A percentile compares a stretch with the other conserved stretches of the same genome.
phyloP scores from a whole-genome alignment of 2,888 invertebrate species.

The Drosophila nr. medialis region DNA sequence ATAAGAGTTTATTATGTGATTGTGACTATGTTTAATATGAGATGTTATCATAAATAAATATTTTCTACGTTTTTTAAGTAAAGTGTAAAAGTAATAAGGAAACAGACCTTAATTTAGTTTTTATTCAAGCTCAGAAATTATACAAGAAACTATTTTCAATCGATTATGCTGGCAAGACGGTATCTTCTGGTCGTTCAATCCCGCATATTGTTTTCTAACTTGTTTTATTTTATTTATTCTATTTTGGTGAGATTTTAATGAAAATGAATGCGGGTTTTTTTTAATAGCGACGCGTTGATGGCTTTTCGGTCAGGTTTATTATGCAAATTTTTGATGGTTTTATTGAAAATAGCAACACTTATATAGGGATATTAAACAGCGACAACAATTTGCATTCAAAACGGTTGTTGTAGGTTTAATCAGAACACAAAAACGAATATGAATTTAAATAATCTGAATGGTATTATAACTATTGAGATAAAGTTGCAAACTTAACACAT shows the following conservation, averaged over 20 bases:
- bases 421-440: neutral
- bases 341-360: conserved; percentile 61
- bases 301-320: conserved; percentile 51
- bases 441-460: conserved; percentile 9
- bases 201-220: neutral
- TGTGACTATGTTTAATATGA: too few relatives aligned
- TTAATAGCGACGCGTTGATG: conserved; percentile 12
- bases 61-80: rapidly evolving
- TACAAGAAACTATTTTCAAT: neutral
- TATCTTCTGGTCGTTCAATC: neutral
- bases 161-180: neutral
- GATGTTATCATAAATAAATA: neutral
- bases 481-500: neutral
- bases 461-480: neutral
- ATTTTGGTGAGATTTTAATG: conserved; percentile 38
- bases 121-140: neutral
- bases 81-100: too few relatives aligned
- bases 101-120: too few relatives aligned
- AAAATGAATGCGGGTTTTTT: conserved; percentile 43
- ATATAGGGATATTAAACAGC: conserved; percentile 34
- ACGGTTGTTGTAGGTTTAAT: conserved; percentile 20
- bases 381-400: conserved; percentile 36
- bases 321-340: conserved; percentile 54
- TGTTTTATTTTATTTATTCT: neutral
- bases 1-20: neutral